Evolutionary conservation across 2,113 vertebrate genomes (phyloP).

Genomic region (Phyllostomus hastatus): DNA sequence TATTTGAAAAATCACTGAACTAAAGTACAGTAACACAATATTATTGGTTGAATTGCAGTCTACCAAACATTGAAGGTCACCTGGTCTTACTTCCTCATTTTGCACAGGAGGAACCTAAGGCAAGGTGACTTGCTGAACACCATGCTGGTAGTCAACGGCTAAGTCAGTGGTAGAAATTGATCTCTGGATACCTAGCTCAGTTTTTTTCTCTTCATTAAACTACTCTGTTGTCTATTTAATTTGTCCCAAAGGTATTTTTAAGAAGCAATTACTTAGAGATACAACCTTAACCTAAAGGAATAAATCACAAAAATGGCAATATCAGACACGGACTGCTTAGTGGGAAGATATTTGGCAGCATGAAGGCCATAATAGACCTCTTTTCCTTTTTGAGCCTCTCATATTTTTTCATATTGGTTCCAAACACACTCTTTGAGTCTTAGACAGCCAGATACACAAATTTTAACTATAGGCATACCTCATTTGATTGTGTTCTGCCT

Average conservation of each 20-base stretch:
- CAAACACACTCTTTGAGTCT: background rate
- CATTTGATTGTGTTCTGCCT: background rate
- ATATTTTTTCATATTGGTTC: background rate
- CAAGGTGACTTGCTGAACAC: conserved; percentile 23
- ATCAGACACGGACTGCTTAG: background rate
- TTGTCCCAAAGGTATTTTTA: conserved; percentile 24
- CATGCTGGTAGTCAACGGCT: background rate
- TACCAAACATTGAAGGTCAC: background rate
- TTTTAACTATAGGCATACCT: background rate
- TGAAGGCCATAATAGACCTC: background rate
- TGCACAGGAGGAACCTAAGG: conserved; percentile 8
- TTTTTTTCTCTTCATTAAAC: conserved; percentile 25
- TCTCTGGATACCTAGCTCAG: conserved; percentile 6
- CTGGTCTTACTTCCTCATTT: background rate
- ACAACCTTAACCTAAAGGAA: conserved; percentile 21
- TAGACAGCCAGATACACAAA: background rate
- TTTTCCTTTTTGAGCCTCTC: background rate
- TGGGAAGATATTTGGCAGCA: background rate
- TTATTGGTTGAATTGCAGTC: background rate
- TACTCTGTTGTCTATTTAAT: background rate
- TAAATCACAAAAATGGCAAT: conserved; percentile 3
- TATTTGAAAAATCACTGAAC: conserved; percentile 23
- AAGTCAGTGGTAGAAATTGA: conserved; percentile 22
- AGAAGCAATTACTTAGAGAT: conserved; percentile 34
- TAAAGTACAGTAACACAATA: background rate